Evolutionary conservation across 2,113 vertebrate species (phyloP).

Genomic region (Grantiella picta): DNA sequence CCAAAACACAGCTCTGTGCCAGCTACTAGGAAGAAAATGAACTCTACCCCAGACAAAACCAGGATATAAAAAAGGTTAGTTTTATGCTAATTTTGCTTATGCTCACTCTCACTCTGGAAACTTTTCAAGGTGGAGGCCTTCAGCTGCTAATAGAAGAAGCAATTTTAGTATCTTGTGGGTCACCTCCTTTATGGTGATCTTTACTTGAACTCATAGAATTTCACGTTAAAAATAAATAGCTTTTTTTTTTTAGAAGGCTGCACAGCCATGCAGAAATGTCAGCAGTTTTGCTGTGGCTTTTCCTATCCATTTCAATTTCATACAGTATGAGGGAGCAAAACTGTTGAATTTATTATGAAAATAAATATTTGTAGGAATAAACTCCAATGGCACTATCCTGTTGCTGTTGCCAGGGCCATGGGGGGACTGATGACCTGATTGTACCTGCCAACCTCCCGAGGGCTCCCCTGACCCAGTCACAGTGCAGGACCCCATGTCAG

Average conservation of each 20-base stretch:
- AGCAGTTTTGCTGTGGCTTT: slow-evolving; percentile 10
- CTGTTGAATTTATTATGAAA: not conserved
- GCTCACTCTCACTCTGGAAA: slow-evolving; percentile 4
- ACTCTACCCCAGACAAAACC: not conserved
- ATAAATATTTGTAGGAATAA: not conserved
- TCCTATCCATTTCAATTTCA: not conserved
- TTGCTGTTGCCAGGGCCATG: not conserved
- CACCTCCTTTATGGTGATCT: slow-evolving; percentile 43
- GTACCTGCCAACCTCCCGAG: rapidly evolving
- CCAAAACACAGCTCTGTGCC: not conserved
- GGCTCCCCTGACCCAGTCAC: rapidly evolving
- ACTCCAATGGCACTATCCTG: rapidly evolving
- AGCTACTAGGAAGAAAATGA: not conserved
- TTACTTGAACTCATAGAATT: slow-evolving; percentile 46
- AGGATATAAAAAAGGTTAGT: not conserved
- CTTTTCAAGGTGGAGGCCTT: not conserved
- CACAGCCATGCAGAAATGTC: slow-evolving; percentile 28
- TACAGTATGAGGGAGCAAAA: not conserved
- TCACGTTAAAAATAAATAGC: slow-evolving; percentile 45
- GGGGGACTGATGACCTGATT: not conserved
- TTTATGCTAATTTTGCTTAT: not conserved
- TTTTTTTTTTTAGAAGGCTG: not conserved
- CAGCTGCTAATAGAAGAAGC: slow-evolving; percentile 15
- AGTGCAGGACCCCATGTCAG: not conserved
- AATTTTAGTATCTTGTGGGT: slow-evolving; percentile 35